Evolutionary conservation across 2,113 vertebrate species (phyloP).

Genomic region (Tyrannus savana): DNA sequence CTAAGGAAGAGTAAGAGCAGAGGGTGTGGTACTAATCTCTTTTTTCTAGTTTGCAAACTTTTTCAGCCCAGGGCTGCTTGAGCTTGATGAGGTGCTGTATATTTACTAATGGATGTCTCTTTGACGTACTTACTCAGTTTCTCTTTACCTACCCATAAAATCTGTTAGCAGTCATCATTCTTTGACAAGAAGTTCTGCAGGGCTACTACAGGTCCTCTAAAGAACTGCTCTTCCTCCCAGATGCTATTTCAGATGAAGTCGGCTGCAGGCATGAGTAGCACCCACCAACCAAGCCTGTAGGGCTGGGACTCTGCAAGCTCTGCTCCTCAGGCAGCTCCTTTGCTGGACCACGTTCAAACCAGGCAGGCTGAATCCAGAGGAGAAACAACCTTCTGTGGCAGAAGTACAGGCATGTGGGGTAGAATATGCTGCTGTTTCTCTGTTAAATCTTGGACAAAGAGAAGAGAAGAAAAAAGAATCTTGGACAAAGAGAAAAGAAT

Average conservation of each 20-base stretch:
- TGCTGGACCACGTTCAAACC: not conserved
- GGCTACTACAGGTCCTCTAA: not conserved
- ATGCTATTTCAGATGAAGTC: not conserved
- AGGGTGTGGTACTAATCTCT: not conserved
- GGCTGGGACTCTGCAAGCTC: not conserved
- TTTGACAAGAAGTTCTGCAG: not conserved
- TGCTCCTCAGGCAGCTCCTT: not conserved
- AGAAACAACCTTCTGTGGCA: not conserved
- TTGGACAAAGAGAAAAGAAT: not conserved
- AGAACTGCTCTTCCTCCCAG: not conserved
- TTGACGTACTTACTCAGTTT: not conserved
- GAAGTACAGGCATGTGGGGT: not conserved
- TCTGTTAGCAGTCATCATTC: not conserved
- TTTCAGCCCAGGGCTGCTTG: not conserved
- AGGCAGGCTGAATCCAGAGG: not conserved
- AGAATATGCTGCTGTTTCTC: not conserved
- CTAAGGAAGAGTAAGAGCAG: not conserved
- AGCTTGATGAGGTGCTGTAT: not conserved
- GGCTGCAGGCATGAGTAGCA: not conserved
- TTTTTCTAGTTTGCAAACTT: not conserved
- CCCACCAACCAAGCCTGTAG: not conserved
- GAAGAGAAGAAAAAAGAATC: not conserved
- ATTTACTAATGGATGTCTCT: not conserved
- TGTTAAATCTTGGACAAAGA: not conserved
- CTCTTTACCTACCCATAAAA: not conserved